phyloP scores from a whole-genome alignment of 2,113 vertebrate species.

The Rhodinocichla rosea region DNA sequence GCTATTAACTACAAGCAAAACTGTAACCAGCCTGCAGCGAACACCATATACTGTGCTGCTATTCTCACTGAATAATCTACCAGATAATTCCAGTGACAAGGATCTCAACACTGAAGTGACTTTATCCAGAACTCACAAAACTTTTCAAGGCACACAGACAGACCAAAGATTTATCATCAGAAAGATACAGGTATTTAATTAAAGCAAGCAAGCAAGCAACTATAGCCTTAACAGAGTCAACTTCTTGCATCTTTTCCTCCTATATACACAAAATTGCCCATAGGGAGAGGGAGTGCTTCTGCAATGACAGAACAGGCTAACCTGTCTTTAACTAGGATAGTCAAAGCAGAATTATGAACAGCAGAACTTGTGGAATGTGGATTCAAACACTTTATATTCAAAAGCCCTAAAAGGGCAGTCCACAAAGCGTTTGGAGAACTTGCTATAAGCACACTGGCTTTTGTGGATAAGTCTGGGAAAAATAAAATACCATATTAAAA shows the following conservation, averaged over 20 bases:
- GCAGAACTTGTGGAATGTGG: not conserved
- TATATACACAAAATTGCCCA: not conserved
- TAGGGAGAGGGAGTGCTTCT: not conserved
- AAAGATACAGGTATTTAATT: not conserved
- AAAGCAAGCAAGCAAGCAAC: not conserved
- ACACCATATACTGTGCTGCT: not conserved
- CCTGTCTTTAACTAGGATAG: not conserved
- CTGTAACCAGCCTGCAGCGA: not conserved
- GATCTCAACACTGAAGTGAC: not conserved
- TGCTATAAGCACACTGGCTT: not conserved
- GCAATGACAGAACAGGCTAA: not conserved
- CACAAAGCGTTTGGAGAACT: not conserved
- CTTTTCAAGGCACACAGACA: not conserved
- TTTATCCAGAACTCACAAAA: not conserved
- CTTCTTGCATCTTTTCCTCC: not conserved
- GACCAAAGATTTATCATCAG: not conserved
- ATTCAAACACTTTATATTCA: not conserved
- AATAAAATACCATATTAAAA: not conserved
- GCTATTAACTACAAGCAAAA: not conserved
- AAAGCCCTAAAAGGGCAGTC: not conserved
- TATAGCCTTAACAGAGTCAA: not conserved
- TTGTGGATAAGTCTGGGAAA: not conserved
- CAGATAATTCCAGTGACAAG: not conserved
- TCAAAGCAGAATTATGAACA: not conserved
- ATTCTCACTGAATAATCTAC: not conserved